These are phyloP conservation scores for Tetragnatha montana DNA, from an alignment of 2,888 invertebrate genomes.

Conservation along the genomic window DNA sequence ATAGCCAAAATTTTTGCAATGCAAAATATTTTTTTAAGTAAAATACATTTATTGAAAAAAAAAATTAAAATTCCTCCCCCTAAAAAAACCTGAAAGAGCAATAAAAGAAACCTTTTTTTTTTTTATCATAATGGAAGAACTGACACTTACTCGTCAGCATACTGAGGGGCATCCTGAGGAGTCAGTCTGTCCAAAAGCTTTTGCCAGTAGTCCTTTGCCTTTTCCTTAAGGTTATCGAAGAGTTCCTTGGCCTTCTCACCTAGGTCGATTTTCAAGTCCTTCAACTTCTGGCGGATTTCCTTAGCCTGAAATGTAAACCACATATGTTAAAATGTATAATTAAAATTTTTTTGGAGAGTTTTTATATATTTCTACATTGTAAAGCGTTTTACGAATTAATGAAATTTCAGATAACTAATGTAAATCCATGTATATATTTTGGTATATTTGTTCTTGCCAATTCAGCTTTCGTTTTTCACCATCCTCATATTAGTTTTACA, in stretches of 20 bases:
- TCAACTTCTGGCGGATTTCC: constrained; percentile 48
- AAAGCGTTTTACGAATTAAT: no score
- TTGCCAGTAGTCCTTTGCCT: constrained; percentile 38
- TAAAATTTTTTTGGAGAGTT: background rate
- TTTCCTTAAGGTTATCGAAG: constrained; percentile 46
- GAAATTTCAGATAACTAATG: no score
- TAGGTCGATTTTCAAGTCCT: constrained; percentile 31
- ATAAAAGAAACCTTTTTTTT: no score
- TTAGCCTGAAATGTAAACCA: constrained; percentile 2
- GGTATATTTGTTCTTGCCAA: no score
- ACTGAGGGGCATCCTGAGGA: background rate
- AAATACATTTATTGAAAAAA: background rate
- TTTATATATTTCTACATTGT: no score
- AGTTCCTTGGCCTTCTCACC: constrained; percentile 49
- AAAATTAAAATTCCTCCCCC: background rate
- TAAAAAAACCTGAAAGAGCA: no score
- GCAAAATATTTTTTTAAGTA: background rate
- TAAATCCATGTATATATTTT: no score
- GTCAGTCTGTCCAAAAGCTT: constrained; percentile 42
- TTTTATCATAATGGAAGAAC: no score
- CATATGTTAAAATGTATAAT: no score
- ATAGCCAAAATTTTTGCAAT: background rate
- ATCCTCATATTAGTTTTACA: no score
- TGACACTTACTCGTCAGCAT: no score
- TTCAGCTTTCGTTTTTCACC: no score